Base-by-base conservation (phyloP, 2,797 vertebrate species). In the Tamandua tetradactyla region DNA sequence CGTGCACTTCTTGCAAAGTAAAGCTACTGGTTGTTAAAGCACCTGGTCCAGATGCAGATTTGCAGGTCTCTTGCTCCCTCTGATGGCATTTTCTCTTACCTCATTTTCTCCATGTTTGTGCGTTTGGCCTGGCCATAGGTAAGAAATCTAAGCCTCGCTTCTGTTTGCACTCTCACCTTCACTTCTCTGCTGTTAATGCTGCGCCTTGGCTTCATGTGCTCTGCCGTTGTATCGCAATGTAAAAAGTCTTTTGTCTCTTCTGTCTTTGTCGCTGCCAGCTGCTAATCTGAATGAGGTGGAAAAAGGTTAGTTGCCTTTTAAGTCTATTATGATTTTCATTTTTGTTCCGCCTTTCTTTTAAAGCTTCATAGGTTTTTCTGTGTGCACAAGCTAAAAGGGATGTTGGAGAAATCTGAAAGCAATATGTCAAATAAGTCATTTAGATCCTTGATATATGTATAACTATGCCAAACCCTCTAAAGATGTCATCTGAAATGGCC, bases 221-320 rank as follows among this genome's bases (percentile, higher is more conserved):
- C 94, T 98, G 97, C 97, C 98, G 96, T 98, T 97, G 97, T 98
- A 97, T 94, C 94, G 98, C 98, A 97, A 98, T 98, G 98, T 98
- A 98, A 98, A 98, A 98, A 97, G 98, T 98, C 98, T 99, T 97
- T 98, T 98, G 98, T 99, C 98, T 99, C 98, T 98, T 98, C 98
- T 99, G 98, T 98, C 98, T 98, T 98, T 99, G 98, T 99, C 97
- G 98, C 98, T 98, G 98, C 99, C 99, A 99, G 99, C 99, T 99
- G 99, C 99, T 99, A 99, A 99, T 99, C 99, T 99, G 99, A 99
- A 99, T 99, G 99, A 99, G 99, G 99, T 99, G 99, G 99, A 99
- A 99, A 99, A 99, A 99, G 99, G 99, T 99, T 98, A 99, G 99
- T 99, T 97, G 98, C 98, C 98, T 98, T 98, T 98, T 98, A 98